Evolutionary conservation across 2,797 vertebrate genomes (phyloP), one percentile per base, ranked within the genome.

Genomic region (Molossus molossus): DNA sequence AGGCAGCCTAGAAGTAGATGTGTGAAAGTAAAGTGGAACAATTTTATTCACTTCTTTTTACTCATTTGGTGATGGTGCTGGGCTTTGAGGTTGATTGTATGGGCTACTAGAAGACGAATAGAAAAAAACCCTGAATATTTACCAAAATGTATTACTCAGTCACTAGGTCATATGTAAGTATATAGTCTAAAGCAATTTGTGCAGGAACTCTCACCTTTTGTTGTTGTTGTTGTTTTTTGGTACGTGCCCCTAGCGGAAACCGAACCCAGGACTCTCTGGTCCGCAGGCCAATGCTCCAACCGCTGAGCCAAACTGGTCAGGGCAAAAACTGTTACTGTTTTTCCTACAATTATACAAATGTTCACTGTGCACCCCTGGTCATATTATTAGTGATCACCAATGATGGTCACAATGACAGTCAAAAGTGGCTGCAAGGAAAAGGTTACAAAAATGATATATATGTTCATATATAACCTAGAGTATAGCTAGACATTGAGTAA

Each of bases 11-110:
- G 17, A 29, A 72, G 29, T 17, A 29, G 5, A 37, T 86, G 8
- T 45, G 21, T 73, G 69, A 53, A 81, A 77, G 33, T 29, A 53
- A 89, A 62, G 6, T 27, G 50, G 62, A 70, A 62, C 3, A 65
- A 12, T 72, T 82, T 55, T 76, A 55, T 64, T 90, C 23, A 90
- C 27, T 75, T 91, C 45, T 21, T 62, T 72, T 81, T 83, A 55
- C 10, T 81, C 72, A 83, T 67, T 77, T 88, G 13, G 58, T 81
- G 18, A 50, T 25, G 18, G 11, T 55, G 25, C 15, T 91, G 57
- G n/a, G 27, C 25, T 65, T 53, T 14, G 0, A 58, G 40, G 33
- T 21, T 81, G 55, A 58, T 6, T 18, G 2, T 60, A 48, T 69
- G 50, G 33, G 27, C 23, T 85, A 37, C 57, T 11, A 45, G 25